Conservation (phyloP, 2,888 invertebrate species). For the Leucania comma region DNA sequence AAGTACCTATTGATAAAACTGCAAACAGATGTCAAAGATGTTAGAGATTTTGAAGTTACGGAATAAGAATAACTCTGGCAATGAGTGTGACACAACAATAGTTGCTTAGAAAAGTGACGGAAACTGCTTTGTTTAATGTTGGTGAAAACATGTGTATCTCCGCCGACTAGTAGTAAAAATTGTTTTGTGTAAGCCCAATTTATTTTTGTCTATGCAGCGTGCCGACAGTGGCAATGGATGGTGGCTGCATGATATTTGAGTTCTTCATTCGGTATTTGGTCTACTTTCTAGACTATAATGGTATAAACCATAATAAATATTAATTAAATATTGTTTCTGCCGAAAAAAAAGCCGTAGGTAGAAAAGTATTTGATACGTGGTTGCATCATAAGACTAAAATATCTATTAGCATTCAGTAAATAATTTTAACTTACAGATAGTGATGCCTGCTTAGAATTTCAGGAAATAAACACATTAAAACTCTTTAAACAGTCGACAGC, state of each 20-base stretch:
- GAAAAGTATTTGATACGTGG: background rate
- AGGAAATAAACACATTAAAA: conserved; percentile 1
- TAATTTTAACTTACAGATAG: background rate
- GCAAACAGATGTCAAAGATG: no score
- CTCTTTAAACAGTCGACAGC: background rate
- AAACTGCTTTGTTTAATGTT: background rate
- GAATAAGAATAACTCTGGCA: no score
- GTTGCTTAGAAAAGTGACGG: background rate
- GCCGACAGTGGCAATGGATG: background rate
- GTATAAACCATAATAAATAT: no score
- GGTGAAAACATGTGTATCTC: conserved; percentile 9
- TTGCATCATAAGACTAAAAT: background rate
- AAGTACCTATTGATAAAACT: no score
- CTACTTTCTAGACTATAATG: background rate
- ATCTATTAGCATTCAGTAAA: conserved; percentile 6
- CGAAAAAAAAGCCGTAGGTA: background rate
- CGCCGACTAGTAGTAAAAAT: conserved; percentile 37
- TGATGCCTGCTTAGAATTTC: no score
- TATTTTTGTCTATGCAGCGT: no score
- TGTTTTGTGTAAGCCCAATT: background rate
- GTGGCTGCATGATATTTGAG: background rate
- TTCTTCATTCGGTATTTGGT: background rate
- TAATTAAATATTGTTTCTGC: background rate
- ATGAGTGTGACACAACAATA: background rate
- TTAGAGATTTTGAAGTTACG: no score